These are phyloP conservation scores for Venustoraphidia nigricollis DNA, from an alignment of 2,888 invertebrate genomes.

Conservation along the genomic window DNA sequence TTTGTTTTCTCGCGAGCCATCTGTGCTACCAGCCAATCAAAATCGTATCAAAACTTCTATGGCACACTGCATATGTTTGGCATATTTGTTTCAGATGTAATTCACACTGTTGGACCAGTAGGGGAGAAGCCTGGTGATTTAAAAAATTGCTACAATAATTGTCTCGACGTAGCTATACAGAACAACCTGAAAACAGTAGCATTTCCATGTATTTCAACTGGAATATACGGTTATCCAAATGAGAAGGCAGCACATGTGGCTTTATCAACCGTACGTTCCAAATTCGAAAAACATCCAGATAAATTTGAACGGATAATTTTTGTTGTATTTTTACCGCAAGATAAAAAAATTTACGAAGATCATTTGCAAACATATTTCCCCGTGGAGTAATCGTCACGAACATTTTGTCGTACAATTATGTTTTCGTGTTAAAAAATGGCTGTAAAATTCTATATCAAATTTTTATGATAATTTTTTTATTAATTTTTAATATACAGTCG, in stretches of 20 bases:
- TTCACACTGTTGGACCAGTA: slow-evolving; percentile 80
- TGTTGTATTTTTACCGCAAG: slow-evolving; percentile 58
- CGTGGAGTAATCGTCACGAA: slow-evolving; percentile 20
- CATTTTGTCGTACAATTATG: too few species aligned
- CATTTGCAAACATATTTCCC: slow-evolving; percentile 61
- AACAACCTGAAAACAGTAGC: slow-evolving; percentile 51
- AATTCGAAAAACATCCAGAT: slow-evolving; percentile 34
- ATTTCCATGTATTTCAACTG: slow-evolving; percentile 84
- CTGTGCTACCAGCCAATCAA: background rate
- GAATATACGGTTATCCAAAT: slow-evolving; percentile 79
- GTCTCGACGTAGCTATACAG: slow-evolving; percentile 38
- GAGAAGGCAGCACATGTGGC: slow-evolving; percentile 64
- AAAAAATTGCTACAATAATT: slow-evolving; percentile 52
- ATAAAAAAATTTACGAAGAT: slow-evolving; percentile 56
- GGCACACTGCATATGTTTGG: too few species aligned
- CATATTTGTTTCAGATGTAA: slow-evolving; percentile 49
- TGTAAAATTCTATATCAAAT: too few species aligned
- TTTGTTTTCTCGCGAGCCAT: background rate
- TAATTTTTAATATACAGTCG: too few species aligned
- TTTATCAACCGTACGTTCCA: slow-evolving; percentile 44
- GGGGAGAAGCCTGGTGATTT: slow-evolving; percentile 51
- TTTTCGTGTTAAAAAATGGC: too few species aligned
- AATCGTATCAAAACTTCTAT: background rate
- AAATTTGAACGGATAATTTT: slow-evolving; percentile 62
- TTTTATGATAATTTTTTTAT: too few species aligned